Evolutionary conservation across 2,113 vertebrate genomes (phyloP).

Genomic region (Alouatta palliata): DNA sequence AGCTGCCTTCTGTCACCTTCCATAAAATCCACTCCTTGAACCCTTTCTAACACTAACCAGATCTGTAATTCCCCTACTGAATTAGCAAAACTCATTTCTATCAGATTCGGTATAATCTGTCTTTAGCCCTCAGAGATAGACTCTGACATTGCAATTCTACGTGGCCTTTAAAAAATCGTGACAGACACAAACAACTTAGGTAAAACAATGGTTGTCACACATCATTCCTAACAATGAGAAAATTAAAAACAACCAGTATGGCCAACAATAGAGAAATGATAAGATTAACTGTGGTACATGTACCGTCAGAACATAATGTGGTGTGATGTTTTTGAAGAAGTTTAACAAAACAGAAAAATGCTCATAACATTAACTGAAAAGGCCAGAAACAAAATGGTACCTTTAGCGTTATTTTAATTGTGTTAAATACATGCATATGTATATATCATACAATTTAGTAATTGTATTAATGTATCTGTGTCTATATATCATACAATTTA

Average conservation of each 20-base stretch:
- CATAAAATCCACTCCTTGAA: background rate
- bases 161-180: background rate
- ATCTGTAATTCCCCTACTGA: background rate
- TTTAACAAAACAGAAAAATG: background rate
- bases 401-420: background rate
- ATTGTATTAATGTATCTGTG: no score
- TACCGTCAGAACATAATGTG: background rate
- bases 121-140: background rate
- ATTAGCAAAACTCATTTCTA: background rate
- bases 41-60: background rate
- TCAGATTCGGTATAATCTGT: background rate
- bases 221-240: background rate
- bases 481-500: no score
- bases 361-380: constrained; percentile 9
- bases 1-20: background rate
- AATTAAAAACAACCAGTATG: background rate
- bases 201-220: background rate
- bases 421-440: background rate
- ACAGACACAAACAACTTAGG: background rate
- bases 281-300: background rate
- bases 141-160: background rate
- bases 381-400: background rate
- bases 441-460: background rate
- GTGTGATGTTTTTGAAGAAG: background rate
- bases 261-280: background rate